Conservation (phyloP, 2,888 invertebrate species). For the Cosmia pyralina region DNA sequence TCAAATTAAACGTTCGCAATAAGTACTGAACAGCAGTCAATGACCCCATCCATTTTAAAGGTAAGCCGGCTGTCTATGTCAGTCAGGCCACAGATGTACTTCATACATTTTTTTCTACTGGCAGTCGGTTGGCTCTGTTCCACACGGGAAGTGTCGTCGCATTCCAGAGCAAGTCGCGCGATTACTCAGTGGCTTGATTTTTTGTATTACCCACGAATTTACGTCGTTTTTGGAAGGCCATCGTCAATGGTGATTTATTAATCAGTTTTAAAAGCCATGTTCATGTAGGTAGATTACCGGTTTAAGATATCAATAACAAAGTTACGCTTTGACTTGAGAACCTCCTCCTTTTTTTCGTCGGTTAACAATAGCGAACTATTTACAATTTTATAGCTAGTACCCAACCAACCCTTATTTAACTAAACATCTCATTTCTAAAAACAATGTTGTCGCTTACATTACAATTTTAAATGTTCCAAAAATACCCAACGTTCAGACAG, state of each 20-base stretch:
- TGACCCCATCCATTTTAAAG: constrained; percentile 51
- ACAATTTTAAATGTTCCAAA: background rate
- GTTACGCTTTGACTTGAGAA: too few species aligned
- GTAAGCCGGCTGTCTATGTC: constrained; percentile 60
- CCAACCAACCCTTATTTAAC: too few species aligned
- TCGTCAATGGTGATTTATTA: background rate
- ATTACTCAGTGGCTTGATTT: constrained; percentile 40
- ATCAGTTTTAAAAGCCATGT: too few species aligned
- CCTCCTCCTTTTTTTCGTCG: too few species aligned
- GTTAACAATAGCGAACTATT: too few species aligned
- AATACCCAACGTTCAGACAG: background rate
- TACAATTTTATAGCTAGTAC: too few species aligned
- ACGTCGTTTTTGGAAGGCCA: background rate
- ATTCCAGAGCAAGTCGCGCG: constrained; percentile 59
- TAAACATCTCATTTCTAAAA: too few species aligned
- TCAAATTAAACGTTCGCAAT: constrained; percentile 16
- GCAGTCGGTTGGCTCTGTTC: constrained; percentile 65
- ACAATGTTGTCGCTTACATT: too few species aligned
- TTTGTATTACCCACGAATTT: constrained; percentile 26
- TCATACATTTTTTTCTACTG: constrained; percentile 60
- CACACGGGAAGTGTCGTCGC: constrained; percentile 63
- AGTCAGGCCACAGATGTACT: constrained; percentile 53
- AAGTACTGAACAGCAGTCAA: constrained; percentile 37
- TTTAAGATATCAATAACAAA: too few species aligned
- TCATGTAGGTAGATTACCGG: too few species aligned